Base-by-base conservation (phyloP, 2,113 vertebrate species). In the Zosterops hypoxanthus region DNA sequence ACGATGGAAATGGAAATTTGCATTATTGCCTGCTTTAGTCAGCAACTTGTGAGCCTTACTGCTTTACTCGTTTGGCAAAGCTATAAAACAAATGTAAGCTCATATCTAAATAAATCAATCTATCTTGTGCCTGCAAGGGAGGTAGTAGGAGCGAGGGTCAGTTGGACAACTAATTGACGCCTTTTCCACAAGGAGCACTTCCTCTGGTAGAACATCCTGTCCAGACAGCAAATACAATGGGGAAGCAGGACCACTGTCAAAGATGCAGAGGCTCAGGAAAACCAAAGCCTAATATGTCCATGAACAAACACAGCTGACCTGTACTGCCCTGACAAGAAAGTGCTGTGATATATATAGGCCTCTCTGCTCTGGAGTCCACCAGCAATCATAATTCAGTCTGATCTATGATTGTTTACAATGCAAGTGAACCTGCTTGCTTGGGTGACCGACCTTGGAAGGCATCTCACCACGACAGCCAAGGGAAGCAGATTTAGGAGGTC, bases 161-260 rank as follows among this genome's bases (percentile, higher is more conserved):
- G 70, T 63, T 87, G 89, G 90, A 92, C 92, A 95, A 71, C 77
- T 96, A 95, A 91, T 97, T 92, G 94, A 92, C 31, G 73, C 95
- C 82, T 96, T 92, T 97, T 95, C 94, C 97, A 97, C 78, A 81
- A 92, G 91, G 59, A 97, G 31, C 41, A 46, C 90, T 96, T 96
- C 96, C 94, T 96, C 66, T 96, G 79, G 72, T 95, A 79, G 94
- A 92, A 97, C 93, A 97, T 96, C 95, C 97, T 95, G 97, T 96
- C 96, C 95, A 96, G 95, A 97, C 91, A 82, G 94, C 80, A 95
- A 96, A 87, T 70, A 96, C 95, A 96, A 95, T 94, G 64, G 92
- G 79, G 87, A 97, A 96, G 84, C 33, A 90, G 86, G 89, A 93
- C 76, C 76, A 86, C 84, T 86, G 71, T 69, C 85, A 86, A 87